A percentile compares a stretch with the other conserved stretches of the same genome.
Conservation (phyloP, 2,888 invertebrate genomes). For the Cerastoderma edule region DNA sequence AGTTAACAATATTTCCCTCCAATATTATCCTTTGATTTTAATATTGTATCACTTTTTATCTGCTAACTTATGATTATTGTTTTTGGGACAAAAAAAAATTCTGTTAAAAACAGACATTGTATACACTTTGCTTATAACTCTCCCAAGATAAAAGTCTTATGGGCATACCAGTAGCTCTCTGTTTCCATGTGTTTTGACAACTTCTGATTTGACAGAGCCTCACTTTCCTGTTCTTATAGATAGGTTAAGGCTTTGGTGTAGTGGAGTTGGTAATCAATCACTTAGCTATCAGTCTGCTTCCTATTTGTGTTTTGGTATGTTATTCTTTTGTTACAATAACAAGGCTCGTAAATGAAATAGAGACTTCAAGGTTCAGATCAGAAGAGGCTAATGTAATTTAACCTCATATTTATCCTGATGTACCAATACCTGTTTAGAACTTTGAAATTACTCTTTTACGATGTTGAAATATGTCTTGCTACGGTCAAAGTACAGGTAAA, state of each 20-base stretch:
- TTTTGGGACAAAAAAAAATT: not conserved
- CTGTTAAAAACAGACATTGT: not conserved
- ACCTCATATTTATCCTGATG: not conserved
- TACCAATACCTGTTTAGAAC: not conserved
- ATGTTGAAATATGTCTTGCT: no score
- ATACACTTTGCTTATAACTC: not conserved
- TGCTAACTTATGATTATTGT: not conserved
- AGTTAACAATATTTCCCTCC: no score
- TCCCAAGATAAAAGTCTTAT: not conserved
- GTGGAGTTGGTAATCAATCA: not conserved
- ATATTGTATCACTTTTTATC: not conserved
- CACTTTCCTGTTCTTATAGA: not conserved
- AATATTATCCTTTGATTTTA: no score
- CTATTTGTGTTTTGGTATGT: not conserved
- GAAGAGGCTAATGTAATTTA: not conserved
- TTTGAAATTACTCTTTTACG: not conserved
- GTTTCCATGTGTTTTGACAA: not conserved
- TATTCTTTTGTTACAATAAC: slow-evolving; percentile 3
- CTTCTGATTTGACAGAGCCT: not conserved
- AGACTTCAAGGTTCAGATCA: not conserved
- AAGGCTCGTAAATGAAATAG: not conserved
- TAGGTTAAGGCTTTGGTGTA: not conserved
- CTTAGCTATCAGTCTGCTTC: not conserved
- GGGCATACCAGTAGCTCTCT: not conserved
- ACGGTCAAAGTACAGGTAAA: no score